Percentiles rank a stretch among this genome's conserved stretches.
phyloP scores from a whole-genome alignment of 2,113 vertebrate species.

The Pteronura brasiliensis region DNA sequence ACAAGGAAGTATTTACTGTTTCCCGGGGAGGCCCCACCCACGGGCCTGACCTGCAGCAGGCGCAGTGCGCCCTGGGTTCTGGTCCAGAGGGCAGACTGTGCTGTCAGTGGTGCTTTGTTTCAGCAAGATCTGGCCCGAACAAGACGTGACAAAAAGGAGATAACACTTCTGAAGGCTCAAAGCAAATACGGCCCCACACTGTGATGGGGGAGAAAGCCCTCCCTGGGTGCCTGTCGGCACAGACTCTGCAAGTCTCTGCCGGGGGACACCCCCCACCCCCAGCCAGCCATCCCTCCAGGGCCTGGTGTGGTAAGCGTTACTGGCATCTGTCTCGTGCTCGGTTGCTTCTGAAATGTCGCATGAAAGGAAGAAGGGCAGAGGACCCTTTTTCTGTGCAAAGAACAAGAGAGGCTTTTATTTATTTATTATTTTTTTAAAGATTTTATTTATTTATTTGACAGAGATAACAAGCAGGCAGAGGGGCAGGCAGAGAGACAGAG shows the following conservation, averaged over 20 bases:
- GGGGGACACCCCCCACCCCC: neutral
- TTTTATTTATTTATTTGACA: too few species aligned
- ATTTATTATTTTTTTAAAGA: too few species aligned
- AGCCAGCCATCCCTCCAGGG: neutral
- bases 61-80: neutral
- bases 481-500: too few species aligned
- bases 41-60: accelerated
- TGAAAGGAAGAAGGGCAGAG: neutral
- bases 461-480: too few species aligned
- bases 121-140: too few species aligned
- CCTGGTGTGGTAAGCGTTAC: too few species aligned
- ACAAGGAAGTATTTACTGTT: accelerated
- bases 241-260: too few species aligned
- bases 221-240: neutral
- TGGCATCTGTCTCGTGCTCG: neutral
- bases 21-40: neutral
- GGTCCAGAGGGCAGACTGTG: accelerated
- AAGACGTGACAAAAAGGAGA: neutral
- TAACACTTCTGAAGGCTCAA: neutral
- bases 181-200: neutral
- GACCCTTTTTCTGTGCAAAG: neutral
- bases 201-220: neutral
- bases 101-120: neutral
- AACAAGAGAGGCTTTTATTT: accelerated
- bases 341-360: neutral